Percentiles rank a stretch among this genome's conserved stretches.
These are phyloP conservation scores for Chamaea fasciata DNA, from an alignment of 2,113 vertebrate genomes.

Conservation along the genomic window DNA sequence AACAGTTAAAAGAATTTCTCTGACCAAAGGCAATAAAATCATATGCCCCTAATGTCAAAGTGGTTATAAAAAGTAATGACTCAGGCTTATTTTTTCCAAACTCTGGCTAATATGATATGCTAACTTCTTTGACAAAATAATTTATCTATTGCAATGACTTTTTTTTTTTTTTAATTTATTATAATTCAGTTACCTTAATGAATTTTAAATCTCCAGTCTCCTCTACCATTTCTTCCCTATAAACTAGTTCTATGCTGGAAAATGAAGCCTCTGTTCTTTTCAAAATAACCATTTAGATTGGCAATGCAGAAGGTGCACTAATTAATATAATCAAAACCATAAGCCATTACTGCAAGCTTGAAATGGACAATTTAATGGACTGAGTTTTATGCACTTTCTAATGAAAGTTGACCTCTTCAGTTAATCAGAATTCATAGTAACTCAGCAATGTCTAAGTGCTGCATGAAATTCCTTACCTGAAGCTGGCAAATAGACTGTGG, in stretches of 20 bases:
- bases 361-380: constrained; percentile 44
- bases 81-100: background rate
- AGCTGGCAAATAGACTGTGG: background rate
- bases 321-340: constrained; percentile 41
- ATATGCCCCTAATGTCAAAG: background rate
- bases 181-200: background rate
- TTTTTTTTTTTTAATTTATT: background rate
- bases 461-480: constrained; percentile 12
- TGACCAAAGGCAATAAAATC: background rate
- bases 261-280: background rate
- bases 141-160: background rate
- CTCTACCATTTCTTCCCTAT: background rate
- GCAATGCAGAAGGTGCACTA: background rate
- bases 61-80: background rate
- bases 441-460: background rate
- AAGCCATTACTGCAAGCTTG: constrained; percentile 8
- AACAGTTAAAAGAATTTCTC: background rate
- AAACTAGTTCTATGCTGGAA: background rate
- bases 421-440: constrained; percentile 55
- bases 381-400: constrained; percentile 47
- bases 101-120: background rate
- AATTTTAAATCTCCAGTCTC: background rate
- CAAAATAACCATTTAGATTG: background rate
- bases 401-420: constrained; percentile 29
- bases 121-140: background rate